A percentile compares a stretch with the other conserved stretches of the same genome.
Conservation (phyloP, 2,113 vertebrate species). For the Syrrhaptes paradoxus region DNA sequence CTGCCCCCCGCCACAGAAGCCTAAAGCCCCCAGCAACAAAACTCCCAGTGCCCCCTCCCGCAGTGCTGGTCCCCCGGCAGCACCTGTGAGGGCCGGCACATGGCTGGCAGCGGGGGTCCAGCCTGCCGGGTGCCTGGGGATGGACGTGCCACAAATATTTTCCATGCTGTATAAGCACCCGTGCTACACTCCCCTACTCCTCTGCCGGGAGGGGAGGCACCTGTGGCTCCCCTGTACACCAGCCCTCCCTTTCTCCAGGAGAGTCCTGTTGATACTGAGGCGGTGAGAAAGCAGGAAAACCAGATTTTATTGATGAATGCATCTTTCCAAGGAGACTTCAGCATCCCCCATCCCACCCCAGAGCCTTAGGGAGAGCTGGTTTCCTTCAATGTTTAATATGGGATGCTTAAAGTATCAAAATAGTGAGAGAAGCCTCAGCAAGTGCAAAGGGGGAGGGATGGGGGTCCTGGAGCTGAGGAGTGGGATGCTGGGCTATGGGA, state of each 20-base stretch:
- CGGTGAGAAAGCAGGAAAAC: slow-evolving; percentile 23
- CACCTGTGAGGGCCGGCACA: slow-evolving; percentile 10
- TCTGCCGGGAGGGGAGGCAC: not conserved
- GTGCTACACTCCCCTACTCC: not conserved
- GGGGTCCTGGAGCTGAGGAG: not conserved
- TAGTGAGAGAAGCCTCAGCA: slow-evolving; percentile 54
- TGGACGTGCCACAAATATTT: slow-evolving; percentile 48
- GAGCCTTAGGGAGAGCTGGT: not conserved
- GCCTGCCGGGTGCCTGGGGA: not conserved
- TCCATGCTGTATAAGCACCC: slow-evolving; percentile 30
- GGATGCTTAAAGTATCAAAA: slow-evolving; percentile 68
- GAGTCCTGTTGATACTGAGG: not conserved
- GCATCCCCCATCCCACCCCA: not conserved
- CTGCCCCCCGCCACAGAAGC: not conserved
- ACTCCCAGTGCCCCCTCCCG: not conserved
- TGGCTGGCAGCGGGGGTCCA: slow-evolving; percentile 23
- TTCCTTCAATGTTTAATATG: slow-evolving; percentile 17
- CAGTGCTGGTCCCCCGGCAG: not conserved
- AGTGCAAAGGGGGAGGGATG: not conserved
- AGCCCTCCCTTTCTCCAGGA: not conserved
- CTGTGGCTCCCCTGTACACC: not conserved
- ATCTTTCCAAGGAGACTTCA: not conserved
- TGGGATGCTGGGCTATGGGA: not conserved
- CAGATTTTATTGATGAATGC: slow-evolving; percentile 6
- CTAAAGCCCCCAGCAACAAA: not conserved